phyloP scores from a whole-genome alignment of 2,888 invertebrate species.

The Melitaea athalia region DNA sequence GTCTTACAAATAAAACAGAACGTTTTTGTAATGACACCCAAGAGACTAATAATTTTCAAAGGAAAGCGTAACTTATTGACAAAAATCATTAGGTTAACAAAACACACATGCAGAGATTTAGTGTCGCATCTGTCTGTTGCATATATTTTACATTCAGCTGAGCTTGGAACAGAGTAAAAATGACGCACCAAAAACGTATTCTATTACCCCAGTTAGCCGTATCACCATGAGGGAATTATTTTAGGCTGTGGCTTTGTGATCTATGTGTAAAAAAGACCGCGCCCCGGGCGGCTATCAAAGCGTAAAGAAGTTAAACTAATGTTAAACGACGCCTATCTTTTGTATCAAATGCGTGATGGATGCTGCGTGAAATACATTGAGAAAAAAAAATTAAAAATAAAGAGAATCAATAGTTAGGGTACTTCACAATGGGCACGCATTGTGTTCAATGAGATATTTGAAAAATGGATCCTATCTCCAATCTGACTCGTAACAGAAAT shows the following conservation, averaged over 20 bases:
- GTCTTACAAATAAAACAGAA: slow-evolving; percentile 56
- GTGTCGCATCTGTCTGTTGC: slow-evolving; percentile 68
- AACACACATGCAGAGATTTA: slow-evolving; percentile 72
- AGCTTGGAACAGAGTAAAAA: slow-evolving; percentile 51
- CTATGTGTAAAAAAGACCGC: slow-evolving; percentile 52
- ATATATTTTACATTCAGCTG: slow-evolving; percentile 62
- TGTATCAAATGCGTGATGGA: slow-evolving; percentile 76
- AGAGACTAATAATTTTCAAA: slow-evolving; percentile 55
- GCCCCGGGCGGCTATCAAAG: slow-evolving; percentile 73
- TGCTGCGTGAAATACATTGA: slow-evolving; percentile 68
- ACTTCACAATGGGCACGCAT: slow-evolving; percentile 60
- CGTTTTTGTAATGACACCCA: slow-evolving; percentile 58
- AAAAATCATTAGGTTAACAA: slow-evolving; percentile 76
- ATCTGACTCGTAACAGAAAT: slow-evolving; percentile 57
- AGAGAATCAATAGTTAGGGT: slow-evolving; percentile 60
- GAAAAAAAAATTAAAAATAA: slow-evolving; percentile 65
- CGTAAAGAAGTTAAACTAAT: slow-evolving; percentile 82
- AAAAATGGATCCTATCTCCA: slow-evolving; percentile 65
- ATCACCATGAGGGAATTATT: slow-evolving; percentile 58
- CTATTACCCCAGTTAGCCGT: slow-evolving; percentile 54
- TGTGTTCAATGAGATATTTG: slow-evolving; percentile 58
- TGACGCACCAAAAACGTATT: slow-evolving; percentile 49
- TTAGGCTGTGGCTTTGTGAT: slow-evolving; percentile 53
- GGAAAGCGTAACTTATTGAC: slow-evolving; percentile 75
- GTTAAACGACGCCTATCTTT: slow-evolving; percentile 80